Base-by-base conservation (phyloP, 2,888 invertebrate species). In the Thymelicus lineola region DNA sequence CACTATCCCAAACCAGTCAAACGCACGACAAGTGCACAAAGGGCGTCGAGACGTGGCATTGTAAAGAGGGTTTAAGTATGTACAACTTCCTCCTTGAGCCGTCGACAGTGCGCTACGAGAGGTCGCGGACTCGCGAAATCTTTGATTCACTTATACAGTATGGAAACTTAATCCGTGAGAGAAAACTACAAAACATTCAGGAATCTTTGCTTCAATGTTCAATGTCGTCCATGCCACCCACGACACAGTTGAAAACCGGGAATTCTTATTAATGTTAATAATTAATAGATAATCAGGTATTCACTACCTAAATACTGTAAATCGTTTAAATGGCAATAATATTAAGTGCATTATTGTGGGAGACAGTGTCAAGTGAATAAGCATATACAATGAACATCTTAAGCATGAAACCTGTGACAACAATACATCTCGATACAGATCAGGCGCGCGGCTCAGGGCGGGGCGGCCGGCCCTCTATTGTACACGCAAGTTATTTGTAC, bases 21-120 rank as follows among this genome's bases (percentile, higher is more conserved):
- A 86, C 82, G 81, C 86, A 86, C 85, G 86, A 87, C 86, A 86
- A 86, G 86, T 86, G 84, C 83, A 88, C 83, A 88, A 86, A 87
- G 84, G 85, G 82, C 81, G 80, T 81, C 80, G 80, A 77, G 79
- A 84, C 83, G 84, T 83, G 82, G 82, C 80, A 84, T 85, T 87
- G 82, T 87, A 84, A 84, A 84, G 80, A 82, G 77, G 79, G 77
- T 80, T 81, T 82, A 85, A 86, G 83, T 80, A 86, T 80, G 59
- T 64, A 79, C 80, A 82, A 80, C 70, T 70, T 64, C 70, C 70
- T 64, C 59, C 70, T 64, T 70, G 58, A 48, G 63, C 79, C 81
- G 70, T 66, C 72, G 70, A 75, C 75, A 73, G 71, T 64, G 55
- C 60, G 59, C 67, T 50, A 69, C 62, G 79, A 80, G 80, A 82